Evolutionary conservation across 2,888 invertebrate genomes (phyloP).

Genomic region (Luffia ferchaultella): DNA sequence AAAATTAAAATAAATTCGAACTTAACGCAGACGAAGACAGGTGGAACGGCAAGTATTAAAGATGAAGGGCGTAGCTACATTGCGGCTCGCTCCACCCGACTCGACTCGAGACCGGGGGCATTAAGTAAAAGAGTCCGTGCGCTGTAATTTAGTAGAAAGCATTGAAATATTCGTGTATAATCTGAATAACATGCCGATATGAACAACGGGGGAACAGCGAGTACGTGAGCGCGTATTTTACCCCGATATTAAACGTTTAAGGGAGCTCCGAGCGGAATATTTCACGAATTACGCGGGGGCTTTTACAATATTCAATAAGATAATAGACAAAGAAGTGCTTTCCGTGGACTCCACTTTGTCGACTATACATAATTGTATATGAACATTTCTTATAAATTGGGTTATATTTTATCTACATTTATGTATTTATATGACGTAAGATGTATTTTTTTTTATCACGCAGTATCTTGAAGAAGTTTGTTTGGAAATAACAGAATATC

Average conservation of each 20-base stretch:
- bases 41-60: too few species aligned
- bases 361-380: too few species aligned
- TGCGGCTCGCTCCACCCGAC: too few species aligned
- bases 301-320: constrained; percentile 55
- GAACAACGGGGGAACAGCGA: constrained; percentile 61
- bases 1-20: too few species aligned
- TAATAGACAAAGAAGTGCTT: constrained; percentile 30
- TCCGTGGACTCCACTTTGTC: background rate
- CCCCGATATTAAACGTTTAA: constrained; percentile 55
- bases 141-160: constrained; percentile 66
- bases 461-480: too few species aligned
- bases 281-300: constrained; percentile 14
- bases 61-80: too few species aligned
- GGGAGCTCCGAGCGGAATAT: constrained; percentile 1
- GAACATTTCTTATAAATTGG: too few species aligned
- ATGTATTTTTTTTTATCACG: too few species aligned
- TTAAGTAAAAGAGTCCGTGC: constrained; percentile 59
- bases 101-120: constrained; percentile 30
- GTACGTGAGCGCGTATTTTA: constrained; percentile 56
- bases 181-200: constrained; percentile 67
- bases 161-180: constrained; percentile 67
- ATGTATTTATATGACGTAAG: too few species aligned
- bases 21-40: too few species aligned
- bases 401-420: too few species aligned
- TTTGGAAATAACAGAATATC: too few species aligned